A percentile compares a stretch with the other conserved stretches of the same genome.
Evolutionary conservation across 2,888 invertebrate species (phyloP).

Genomic region (Xestia ashworthii): DNA sequence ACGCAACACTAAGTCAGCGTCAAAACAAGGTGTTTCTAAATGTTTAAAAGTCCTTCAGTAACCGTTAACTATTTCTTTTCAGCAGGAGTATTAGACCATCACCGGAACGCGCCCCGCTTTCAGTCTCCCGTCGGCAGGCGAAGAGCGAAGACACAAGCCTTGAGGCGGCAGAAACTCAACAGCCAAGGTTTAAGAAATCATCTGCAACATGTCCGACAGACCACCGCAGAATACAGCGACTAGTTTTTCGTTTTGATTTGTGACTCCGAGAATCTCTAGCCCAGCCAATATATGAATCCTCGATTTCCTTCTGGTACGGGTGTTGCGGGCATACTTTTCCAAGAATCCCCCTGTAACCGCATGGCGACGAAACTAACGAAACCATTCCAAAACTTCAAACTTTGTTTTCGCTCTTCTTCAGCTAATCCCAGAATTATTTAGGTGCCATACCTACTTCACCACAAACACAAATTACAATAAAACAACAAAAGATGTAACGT

Average conservation of each 20-base stretch:
- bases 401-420: no score
- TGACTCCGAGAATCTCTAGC: not conserved
- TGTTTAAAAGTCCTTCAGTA: not conserved
- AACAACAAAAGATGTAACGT: no score
- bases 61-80: not conserved
- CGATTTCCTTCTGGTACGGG: not conserved
- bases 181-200: conserved; percentile 81
- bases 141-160: conserved; percentile 77
- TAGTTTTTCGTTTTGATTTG: conserved; percentile 22
- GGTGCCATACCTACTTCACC: no score
- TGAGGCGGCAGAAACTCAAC: conserved; percentile 79
- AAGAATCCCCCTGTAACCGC: not conserved
- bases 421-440: no score
- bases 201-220: conserved; percentile 72
- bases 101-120: conserved; percentile 70
- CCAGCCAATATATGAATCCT: not conserved
- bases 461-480: no score
- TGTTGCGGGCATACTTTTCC: not conserved
- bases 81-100: conserved; percentile 66
- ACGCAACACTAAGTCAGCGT: not conserved
- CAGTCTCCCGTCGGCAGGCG: conserved; percentile 73
- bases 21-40: not conserved
- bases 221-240: conserved; percentile 38
- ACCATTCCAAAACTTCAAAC: no score
- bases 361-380: no score